A percentile compares a stretch with the other conserved stretches of the same genome.
phyloP scores from a whole-genome alignment of 30 jellyfish, hydroid and myxozoan species.

The Haliclystus octoradiatus region DNA sequence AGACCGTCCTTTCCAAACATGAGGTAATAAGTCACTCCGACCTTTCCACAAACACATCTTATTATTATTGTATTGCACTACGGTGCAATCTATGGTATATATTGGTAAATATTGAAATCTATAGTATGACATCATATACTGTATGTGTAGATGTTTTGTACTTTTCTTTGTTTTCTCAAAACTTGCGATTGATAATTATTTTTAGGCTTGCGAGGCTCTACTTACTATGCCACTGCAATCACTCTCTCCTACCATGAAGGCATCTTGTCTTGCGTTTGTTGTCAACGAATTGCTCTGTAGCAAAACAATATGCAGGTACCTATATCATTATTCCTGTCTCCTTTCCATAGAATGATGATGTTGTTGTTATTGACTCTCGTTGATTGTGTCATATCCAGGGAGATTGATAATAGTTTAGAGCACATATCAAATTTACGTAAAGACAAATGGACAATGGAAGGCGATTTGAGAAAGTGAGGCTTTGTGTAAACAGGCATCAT shows the following conservation, averaged over 20 bases:
- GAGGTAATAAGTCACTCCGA: not conserved
- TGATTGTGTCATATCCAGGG: constrained; percentile 33
- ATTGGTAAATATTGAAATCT: too few relatives aligned
- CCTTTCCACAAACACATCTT: too few relatives aligned
- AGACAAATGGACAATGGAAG: constrained; percentile 97
- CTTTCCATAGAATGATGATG: too few relatives aligned
- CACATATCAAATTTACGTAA: constrained; percentile 83
- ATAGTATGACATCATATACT: not conserved
- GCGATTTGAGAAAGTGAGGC: constrained; percentile 79
- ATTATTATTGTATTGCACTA: too few relatives aligned
- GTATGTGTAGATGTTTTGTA: constrained; percentile 1
- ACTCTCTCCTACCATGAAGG: constrained; percentile 71
- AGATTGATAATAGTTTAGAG: constrained; percentile 81
- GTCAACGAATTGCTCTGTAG: constrained; percentile 94
- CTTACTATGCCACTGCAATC: constrained; percentile 67
- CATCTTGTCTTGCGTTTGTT: constrained; percentile 77
- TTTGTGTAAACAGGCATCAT: not conserved
- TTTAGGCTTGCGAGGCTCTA: constrained; percentile 29
- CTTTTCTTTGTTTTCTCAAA: not conserved
- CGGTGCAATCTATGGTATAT: too few relatives aligned
- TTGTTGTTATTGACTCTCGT: too few relatives aligned
- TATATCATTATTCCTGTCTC: not conserved
- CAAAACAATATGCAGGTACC: constrained; percentile 73
- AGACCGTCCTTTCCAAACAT: not conserved
- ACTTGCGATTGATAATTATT: not conserved